Evolutionary conservation across 2,888 invertebrate species (phyloP).

Genomic region (Eledona agricola): DNA sequence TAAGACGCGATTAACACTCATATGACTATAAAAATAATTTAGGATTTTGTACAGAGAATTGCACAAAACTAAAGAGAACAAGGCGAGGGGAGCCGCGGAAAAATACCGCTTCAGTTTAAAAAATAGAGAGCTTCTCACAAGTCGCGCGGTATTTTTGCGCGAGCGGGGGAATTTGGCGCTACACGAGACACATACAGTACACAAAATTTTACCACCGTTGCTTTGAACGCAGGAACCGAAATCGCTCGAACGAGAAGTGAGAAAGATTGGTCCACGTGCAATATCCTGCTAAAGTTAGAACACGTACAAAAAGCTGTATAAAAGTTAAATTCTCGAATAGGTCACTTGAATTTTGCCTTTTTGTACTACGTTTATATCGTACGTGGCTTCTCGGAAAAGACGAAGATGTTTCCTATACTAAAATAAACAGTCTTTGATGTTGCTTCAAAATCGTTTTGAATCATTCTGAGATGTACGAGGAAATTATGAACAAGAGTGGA

Average conservation of each 20-base stretch:
- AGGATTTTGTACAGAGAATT: conserved; percentile 32
- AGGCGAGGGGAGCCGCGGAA: conserved; percentile 5
- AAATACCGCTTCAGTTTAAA: conserved; percentile 17
- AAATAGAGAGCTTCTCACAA: conserved; percentile 26
- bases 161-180: conserved; percentile 9
- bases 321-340: conserved; percentile 47
- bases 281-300: conserved; percentile 36
- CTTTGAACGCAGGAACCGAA: conserved; percentile 17
- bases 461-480: neutral
- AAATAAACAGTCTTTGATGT: conserved; percentile 24
- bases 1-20: conserved; percentile 21
- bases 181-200: conserved; percentile 32
- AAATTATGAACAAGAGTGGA: conserved; percentile 1
- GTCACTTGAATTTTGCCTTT: conserved; percentile 44
- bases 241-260: conserved; percentile 11
- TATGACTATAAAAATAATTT: conserved; percentile 16
- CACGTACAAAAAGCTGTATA: conserved; percentile 45
- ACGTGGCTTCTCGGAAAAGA: conserved; percentile 31
- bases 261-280: conserved; percentile 36
- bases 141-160: conserved; percentile 20
- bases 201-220: conserved; percentile 20
- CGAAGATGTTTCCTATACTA: conserved; percentile 13
- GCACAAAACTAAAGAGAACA: conserved; percentile 28
- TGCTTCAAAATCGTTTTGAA: conserved; percentile 11
- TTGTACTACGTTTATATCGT: conserved; percentile 38